These are phyloP conservation scores for Poeciliopsis turrubarensis DNA, from an alignment of 2,113 vertebrate genomes.

Conservation along the genomic window DNA sequence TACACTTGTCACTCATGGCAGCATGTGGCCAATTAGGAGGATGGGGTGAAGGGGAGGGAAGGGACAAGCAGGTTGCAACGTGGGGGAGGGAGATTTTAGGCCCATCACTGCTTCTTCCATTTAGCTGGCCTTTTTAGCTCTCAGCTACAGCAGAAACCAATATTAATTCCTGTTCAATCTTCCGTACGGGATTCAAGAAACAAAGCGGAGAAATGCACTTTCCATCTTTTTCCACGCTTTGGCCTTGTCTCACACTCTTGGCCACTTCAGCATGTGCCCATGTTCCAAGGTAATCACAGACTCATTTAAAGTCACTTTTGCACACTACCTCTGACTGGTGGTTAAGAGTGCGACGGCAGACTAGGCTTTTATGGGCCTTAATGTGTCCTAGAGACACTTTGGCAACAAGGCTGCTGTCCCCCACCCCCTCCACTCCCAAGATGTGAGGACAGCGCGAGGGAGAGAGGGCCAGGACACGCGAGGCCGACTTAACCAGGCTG, in stretches of 20 bases:
- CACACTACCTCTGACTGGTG: constrained; percentile 76
- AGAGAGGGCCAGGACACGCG: constrained; percentile 38
- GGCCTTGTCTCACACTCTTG: constrained; percentile 71
- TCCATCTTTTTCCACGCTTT: constrained; percentile 20
- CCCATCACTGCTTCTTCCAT: constrained; percentile 36
- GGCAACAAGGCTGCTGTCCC: constrained; percentile 65
- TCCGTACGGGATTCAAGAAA: constrained; percentile 50
- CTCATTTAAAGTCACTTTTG: constrained; percentile 80
- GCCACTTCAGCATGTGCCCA: constrained; percentile 67
- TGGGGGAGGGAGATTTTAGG: constrained; percentile 21
- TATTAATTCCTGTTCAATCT: constrained; percentile 62
- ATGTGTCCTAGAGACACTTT: constrained; percentile 78
- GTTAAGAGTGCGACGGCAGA: constrained; percentile 72
- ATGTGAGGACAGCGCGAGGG: constrained; percentile 33
- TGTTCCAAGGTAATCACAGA: constrained; percentile 75
- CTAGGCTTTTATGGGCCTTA: constrained; percentile 78
- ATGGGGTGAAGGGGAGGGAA: constrained; percentile 50
- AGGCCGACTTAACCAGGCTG: constrained; percentile 76
- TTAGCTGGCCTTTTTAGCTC: constrained; percentile 49
- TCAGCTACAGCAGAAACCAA: constrained; percentile 52
- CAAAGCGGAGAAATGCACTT: constrained; percentile 40
- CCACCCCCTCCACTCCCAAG: background rate
- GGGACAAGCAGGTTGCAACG: constrained; percentile 36
- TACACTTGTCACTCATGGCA: constrained; percentile 84
- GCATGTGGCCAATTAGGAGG: constrained; percentile 83